Base-by-base conservation (phyloP, 2,888 invertebrate genomes). In the Nysson spinosus region DNA sequence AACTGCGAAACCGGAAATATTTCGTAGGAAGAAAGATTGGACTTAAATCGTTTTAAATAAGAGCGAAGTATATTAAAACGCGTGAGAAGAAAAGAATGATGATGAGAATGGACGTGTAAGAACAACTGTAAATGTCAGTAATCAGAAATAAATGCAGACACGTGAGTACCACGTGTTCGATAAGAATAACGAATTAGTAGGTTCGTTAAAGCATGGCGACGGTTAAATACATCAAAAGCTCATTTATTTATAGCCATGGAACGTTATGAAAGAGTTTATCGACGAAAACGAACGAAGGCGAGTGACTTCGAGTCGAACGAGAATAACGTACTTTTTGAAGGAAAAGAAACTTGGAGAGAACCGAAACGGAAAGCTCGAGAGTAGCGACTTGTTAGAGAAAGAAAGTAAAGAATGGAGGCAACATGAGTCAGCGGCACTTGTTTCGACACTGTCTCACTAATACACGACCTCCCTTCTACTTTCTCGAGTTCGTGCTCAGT, bases 401-500 rank as follows among this genome's bases (percentile, higher is more conserved):
- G 12, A 22, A 24, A 26, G 5, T 11, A 9, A 5, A 9, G 19
- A 9, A 42, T 24, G 43, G 19, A 30, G 32, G 32, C 51, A 20
- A 24, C 35, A 47, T 24, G 62, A 39, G 17, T 32, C 32, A 26
- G 49, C 32, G 14, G 12, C 54, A 44, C 46, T 72, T 61, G 72
- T 64, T 72, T 61, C 56, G 44, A 30, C 52, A 37, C 39, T 49
- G 55, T 69, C 49, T 58, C 56, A 26, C 60, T 46, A 58, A 67
- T 66, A 57, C 55, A 20, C 35, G 58, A 52, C 43, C 42, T 40
- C 16, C 6, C 24, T 16, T 35, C 20, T 44, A 17, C 22, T 39
- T 42, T 22, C 20, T 20, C 28, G 57, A 49, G 56, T 69, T 72
- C 72, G 69, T 68, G 72, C 37, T 44, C 49, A 43, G 62, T 58